Evolutionary conservation across 1,140 invertebrate genomes (phyloP), one percentile per base, ranked within the genome.

Genomic region (Campoletis sonorensis): DNA sequence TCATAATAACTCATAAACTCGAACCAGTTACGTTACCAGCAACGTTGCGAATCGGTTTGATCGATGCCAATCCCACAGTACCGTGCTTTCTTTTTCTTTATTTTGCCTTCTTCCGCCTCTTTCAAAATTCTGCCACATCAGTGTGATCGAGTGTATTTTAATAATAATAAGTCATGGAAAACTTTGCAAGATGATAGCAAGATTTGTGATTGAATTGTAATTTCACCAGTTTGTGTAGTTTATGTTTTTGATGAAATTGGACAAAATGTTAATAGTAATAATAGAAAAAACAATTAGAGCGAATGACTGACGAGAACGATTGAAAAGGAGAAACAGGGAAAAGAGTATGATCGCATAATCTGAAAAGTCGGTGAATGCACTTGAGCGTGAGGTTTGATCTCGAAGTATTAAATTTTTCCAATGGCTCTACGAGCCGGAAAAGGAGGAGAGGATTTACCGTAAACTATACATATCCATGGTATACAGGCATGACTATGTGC

Each of bases 1-100:
- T 71, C 68, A 71, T 16, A 71, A 40, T 71, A 71, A 33, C 40
- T 71, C 11, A 21, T 71, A 71, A 71, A 33, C 11, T 68, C 64
- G 13, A 16, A 58, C 27, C 68, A 71, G 10, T 71, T 71, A 18
- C 18, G 33, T 40, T 18, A 40, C 68, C 33, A 71, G 68, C 68
- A 71, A 33, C 68, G 27, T 37, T 37, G 68, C 10, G 68, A 71
- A 40, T 71, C 30, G 27, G 30, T 71, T 71, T 71, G 68, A 37
- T 71, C 68, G 33, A 71, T 71, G 33, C 33, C 68, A 37, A 68
- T 7, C 3, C 18, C 21, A n/a, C 54, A 8, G 18, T n/a, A 23
- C 54, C 4, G 18, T n/a, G n/a, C 21, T 58, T 58, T 58, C n/a
- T 58, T 21, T 5, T 21, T 33, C 7, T 33, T 4, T 33, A 4